These are phyloP conservation scores for Phasianus colchicus DNA, from an alignment of 2,113 vertebrate species.

Conservation along the genomic window DNA sequence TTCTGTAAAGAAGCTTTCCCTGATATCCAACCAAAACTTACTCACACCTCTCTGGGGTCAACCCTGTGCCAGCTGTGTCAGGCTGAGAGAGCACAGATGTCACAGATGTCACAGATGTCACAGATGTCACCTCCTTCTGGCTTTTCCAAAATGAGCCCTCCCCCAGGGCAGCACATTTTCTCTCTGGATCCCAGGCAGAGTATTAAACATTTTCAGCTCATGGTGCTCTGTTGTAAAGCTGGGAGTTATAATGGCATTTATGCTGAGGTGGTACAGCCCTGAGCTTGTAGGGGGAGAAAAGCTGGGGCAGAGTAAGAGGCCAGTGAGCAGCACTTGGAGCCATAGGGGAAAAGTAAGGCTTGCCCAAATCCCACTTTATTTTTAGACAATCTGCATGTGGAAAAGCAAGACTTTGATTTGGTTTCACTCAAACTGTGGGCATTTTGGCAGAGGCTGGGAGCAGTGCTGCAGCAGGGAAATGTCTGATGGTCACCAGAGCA, in stretches of 20 bases:
- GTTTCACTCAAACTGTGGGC: not conserved
- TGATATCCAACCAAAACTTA: too few relatives aligned
- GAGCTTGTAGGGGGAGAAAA: not conserved
- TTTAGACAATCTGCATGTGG: not conserved
- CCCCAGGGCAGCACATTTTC: not conserved
- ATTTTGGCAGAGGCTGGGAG: not conserved
- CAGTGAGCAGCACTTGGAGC: not conserved
- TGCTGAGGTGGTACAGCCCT: not conserved
- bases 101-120: too few relatives aligned
- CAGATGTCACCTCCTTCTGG: too few relatives aligned
- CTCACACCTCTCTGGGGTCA: too few relatives aligned
- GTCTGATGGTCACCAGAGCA: not conserved
- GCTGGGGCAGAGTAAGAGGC: not conserved
- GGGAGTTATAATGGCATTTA: not conserved
- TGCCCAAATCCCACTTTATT: not conserved
- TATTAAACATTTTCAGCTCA: not conserved
- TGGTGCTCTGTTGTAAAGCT: not conserved
- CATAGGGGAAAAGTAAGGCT: not conserved
- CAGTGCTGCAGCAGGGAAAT: too few relatives aligned
- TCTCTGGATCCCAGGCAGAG: not conserved
- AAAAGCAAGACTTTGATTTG: not conserved
- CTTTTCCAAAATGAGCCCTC: accelerated
- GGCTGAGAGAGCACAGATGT: not conserved
- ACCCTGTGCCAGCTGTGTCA: too few relatives aligned
- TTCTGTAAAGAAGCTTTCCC: too few relatives aligned